Evolutionary conservation across 1,140 invertebrate species (phyloP).

Genomic region (Anastrepha ludens): DNA sequence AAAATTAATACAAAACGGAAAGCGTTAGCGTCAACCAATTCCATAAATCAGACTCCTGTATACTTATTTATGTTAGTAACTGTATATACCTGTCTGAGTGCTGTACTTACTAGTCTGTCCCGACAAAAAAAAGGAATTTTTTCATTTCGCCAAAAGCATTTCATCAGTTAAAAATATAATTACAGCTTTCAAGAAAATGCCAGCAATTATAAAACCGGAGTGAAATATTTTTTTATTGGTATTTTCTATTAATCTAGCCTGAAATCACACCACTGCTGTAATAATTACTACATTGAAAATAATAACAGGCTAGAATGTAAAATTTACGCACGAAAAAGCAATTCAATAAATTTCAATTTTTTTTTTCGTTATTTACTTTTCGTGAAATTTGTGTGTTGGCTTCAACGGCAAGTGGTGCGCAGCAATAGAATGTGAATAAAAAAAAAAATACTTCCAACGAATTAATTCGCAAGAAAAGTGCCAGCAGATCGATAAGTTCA

Average conservation of each 20-base stretch:
- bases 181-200: not conserved
- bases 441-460: not conserved
- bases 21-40: too few species aligned
- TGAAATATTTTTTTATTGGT: not conserved
- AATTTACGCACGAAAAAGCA: not conserved
- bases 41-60: too few species aligned
- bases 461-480: conserved; percentile 30
- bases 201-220: not conserved
- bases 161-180: too few species aligned
- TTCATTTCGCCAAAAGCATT: too few species aligned
- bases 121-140: too few species aligned
- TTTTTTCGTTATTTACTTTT: not conserved
- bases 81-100: too few species aligned
- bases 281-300: not conserved
- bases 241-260: not conserved
- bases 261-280: not conserved
- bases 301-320: conserved; percentile 30
- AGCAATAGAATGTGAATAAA: not conserved
- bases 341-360: conserved; percentile 26
- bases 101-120: too few species aligned
- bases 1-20: too few species aligned
- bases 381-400: not conserved
- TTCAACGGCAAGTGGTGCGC: not conserved
- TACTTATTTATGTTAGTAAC: too few species aligned
- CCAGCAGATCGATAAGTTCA: not conserved